Conservation (phyloP, 2,113 vertebrate genomes). For the Octodon degus region DNA sequence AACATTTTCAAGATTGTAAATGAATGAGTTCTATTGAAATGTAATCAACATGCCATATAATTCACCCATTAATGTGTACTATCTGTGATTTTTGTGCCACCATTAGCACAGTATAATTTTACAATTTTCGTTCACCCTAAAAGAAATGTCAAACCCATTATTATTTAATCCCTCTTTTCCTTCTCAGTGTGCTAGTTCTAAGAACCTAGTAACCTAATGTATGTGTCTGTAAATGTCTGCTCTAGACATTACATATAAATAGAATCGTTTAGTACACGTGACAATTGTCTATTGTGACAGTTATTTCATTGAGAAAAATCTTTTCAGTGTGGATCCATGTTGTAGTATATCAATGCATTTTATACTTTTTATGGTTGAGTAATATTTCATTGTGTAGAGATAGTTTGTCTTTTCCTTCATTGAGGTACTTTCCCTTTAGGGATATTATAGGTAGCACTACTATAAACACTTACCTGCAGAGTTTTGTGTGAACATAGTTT, state of each 20-base stretch:
- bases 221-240: conserved; percentile 9
- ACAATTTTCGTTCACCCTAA: conserved; percentile 33
- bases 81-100: conserved; percentile 2
- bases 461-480: neutral
- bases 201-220: conserved; percentile 9
- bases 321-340: conserved; percentile 43
- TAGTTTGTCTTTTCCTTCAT: conserved; percentile 11
- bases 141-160: conserved; percentile 10
- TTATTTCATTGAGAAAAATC: conserved; percentile 49
- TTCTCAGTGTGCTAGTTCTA: neutral
- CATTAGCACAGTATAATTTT: conserved; percentile 37
- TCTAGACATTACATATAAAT: neutral
- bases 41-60: neutral
- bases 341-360: neutral
- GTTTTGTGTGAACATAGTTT: conserved; percentile 9
- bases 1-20: conserved; percentile 49
- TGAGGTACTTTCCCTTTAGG: neutral
- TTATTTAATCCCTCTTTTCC: neutral
- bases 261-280: neutral
- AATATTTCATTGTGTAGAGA: neutral
- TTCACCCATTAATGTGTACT: conserved; percentile 4
- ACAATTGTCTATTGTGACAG: neutral
- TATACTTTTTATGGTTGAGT: conserved; percentile 14
- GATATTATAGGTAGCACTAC: neutral
- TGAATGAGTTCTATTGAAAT: conserved; percentile 20